Evolutionary conservation across 1,140 invertebrate genomes (phyloP).

Genomic region (Heliconius himera): DNA sequence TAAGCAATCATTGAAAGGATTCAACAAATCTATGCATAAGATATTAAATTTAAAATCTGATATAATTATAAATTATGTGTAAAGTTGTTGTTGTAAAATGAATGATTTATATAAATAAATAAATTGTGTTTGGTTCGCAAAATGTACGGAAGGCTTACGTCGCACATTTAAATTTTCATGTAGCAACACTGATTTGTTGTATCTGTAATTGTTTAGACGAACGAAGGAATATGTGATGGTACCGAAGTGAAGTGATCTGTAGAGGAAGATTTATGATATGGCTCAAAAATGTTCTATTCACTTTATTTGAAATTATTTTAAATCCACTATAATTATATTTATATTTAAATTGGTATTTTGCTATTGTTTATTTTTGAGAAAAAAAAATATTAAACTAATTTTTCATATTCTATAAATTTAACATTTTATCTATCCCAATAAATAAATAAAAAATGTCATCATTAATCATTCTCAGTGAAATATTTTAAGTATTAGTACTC

Average conservation of each 20-base stretch:
- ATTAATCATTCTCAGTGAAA: constrained; percentile 12
- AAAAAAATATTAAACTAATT: not conserved
- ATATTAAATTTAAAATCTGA: constrained; percentile 41
- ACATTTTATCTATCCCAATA: not conserved
- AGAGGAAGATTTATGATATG: constrained; percentile 14
- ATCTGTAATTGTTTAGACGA: constrained; percentile 49
- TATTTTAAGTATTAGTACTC: constrained; percentile 21
- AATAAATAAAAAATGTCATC: not conserved
- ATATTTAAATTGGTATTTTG: not conserved
- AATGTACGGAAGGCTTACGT: constrained; percentile 61
- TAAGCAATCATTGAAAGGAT: not conserved
- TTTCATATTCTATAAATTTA: not conserved
- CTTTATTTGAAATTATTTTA: constrained; percentile 11
- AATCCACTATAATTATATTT: not conserved
- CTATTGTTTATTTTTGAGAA: not conserved
- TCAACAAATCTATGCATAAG: constrained; percentile 14
- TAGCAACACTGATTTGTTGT: constrained; percentile 66
- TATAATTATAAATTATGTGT: constrained; percentile 48
- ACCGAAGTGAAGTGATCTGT: constrained; percentile 27
- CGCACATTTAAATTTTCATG: constrained; percentile 70
- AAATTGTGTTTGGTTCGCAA: constrained; percentile 37
- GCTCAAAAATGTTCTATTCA: constrained; percentile 5
- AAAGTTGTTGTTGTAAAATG: constrained; percentile 61
- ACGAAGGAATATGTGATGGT: constrained; percentile 31
- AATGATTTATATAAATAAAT: constrained; percentile 39